Conservation (phyloP, 1,140 invertebrate genomes). For the Apis dorsata region DNA sequence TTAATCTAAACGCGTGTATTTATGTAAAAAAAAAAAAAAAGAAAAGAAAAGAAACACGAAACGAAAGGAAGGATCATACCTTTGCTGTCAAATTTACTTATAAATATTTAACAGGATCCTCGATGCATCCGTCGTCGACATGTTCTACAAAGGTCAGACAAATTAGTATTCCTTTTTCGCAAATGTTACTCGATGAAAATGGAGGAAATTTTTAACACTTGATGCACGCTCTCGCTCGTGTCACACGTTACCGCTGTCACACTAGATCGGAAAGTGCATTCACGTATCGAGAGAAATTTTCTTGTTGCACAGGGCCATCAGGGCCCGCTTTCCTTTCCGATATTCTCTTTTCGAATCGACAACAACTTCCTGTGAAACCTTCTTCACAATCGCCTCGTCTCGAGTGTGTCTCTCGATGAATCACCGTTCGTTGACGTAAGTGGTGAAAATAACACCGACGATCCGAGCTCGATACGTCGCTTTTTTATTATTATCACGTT, state of each 20-base stretch:
- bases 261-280: constrained; percentile 47
- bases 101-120: not conserved
- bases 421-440: constrained; percentile 28
- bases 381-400: not conserved
- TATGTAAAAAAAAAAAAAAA: no score
- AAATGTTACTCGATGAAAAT: not conserved
- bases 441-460: not conserved
- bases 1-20: not conserved
- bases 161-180: not conserved
- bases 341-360: constrained; percentile 50
- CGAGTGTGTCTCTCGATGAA: not conserved
- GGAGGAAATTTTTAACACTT: constrained; percentile 36
- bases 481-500: no score
- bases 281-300: constrained; percentile 70
- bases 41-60: no score
- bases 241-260: constrained; percentile 21
- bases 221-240: constrained; percentile 12
- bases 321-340: constrained; percentile 56
- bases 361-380: constrained; percentile 48
- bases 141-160: not conserved
- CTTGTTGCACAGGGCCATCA: constrained; percentile 44
- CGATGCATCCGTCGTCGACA: not conserved
- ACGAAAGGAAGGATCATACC: no score
- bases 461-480: no score
- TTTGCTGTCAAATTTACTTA: not conserved